Evolutionary conservation across 2,888 invertebrate species (phyloP).

Genomic region (Anorthoa munda): DNA sequence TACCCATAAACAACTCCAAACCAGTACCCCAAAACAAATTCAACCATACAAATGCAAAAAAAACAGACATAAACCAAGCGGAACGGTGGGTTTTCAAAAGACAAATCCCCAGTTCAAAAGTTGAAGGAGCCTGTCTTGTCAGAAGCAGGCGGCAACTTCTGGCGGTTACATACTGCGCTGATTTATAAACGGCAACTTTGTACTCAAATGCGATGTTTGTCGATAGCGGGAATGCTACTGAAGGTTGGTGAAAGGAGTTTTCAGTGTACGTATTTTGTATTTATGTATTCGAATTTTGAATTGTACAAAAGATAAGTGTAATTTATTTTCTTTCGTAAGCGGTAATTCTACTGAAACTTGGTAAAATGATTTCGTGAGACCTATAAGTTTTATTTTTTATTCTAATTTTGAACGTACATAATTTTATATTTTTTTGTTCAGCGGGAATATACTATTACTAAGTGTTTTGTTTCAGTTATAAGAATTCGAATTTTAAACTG

Average conservation of each 20-base stretch:
- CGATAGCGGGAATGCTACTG: slow-evolving; percentile 37
- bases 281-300: slow-evolving; percentile 2
- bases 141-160: slow-evolving; percentile 52
- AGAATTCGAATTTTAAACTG: too few species aligned
- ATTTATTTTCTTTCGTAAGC: neutral
- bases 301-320: neutral
- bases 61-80: slow-evolving; percentile 40
- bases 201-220: slow-evolving; percentile 51
- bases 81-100: slow-evolving; percentile 52
- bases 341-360: neutral
- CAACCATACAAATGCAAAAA: slow-evolving; percentile 22
- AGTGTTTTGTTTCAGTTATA: too few species aligned
- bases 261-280: slow-evolving; percentile 24
- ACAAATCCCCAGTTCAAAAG: slow-evolving; percentile 62
- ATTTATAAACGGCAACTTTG: slow-evolving; percentile 58
- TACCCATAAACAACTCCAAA: slow-evolving; percentile 25
- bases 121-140: slow-evolving; percentile 60
- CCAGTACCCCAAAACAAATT: slow-evolving; percentile 20
- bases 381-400: neutral
- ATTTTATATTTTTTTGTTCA: too few species aligned
- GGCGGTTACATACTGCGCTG: slow-evolving; percentile 56
- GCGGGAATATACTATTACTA: too few species aligned
- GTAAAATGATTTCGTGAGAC: neutral
- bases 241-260: slow-evolving; percentile 16
- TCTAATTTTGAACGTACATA: neutral